Percentiles rank a stretch among this genome's conserved stretches.
Evolutionary conservation across 2,888 invertebrate genomes (phyloP).

Genomic region (Molanna angustata): DNA sequence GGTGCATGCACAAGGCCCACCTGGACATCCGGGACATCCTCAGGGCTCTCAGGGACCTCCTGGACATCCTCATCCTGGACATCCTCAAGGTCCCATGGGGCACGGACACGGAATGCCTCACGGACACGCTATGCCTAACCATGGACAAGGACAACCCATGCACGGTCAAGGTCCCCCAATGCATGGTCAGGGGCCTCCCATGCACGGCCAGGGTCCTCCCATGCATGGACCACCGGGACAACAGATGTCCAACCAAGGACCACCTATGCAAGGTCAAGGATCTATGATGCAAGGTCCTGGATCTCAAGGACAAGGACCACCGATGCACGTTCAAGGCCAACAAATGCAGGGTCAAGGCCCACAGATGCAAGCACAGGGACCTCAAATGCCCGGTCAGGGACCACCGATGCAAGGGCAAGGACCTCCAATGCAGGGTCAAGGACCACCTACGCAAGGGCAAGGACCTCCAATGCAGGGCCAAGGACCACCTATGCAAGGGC

Average conservation of each 20-base stretch:
- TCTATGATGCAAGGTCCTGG: slow-evolving; percentile 42
- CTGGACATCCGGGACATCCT: slow-evolving; percentile 38
- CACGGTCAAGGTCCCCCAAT: slow-evolving; percentile 43
- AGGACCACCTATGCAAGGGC: slow-evolving; percentile 24
- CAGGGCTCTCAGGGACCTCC: slow-evolving; percentile 27
- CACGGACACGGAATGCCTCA: slow-evolving; percentile 32
- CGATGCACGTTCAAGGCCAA: slow-evolving; percentile 31
- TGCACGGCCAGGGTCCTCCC: slow-evolving; percentile 37
- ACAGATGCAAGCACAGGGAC: slow-evolving; percentile 35
- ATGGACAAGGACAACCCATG: slow-evolving; percentile 39
- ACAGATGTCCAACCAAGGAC: slow-evolving; percentile 32
- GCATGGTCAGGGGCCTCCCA: slow-evolving; percentile 26
- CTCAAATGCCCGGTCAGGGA: slow-evolving; percentile 25
- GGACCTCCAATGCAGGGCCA: slow-evolving; percentile 32
- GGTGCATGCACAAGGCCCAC: slow-evolving; percentile 36
- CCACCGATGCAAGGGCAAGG: slow-evolving; percentile 40
- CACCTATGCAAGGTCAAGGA: slow-evolving; percentile 36
- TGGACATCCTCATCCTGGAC: slow-evolving; percentile 21
- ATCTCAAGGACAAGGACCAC: slow-evolving; percentile 38
- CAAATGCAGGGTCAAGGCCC: slow-evolving; percentile 33
- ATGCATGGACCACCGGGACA: slow-evolving; percentile 31
- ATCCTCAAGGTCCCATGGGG: slow-evolving; percentile 21
- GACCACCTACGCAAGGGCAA: slow-evolving; percentile 35
- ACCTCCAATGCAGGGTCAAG: slow-evolving; percentile 35
- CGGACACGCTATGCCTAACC: slow-evolving; percentile 26